phyloP scores from a whole-genome alignment of 2,888 invertebrate species.

The Eilema griseolum region DNA sequence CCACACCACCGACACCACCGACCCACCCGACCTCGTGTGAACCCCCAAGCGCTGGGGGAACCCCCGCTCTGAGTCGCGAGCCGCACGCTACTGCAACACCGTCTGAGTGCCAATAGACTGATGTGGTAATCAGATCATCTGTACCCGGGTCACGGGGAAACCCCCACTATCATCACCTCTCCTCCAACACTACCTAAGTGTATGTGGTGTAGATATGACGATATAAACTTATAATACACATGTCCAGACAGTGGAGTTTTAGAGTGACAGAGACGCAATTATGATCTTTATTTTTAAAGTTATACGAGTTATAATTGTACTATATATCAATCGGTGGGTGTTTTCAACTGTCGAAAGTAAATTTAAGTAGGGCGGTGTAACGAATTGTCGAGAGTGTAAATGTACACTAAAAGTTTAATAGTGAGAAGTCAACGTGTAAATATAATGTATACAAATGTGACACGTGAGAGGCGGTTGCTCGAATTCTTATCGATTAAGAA shows the following conservation, averaged over 20 bases:
- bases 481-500: neutral
- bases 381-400: conserved; percentile 23
- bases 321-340: neutral
- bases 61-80: neutral
- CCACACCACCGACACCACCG: conserved; percentile 34
- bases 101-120: neutral
- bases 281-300: neutral
- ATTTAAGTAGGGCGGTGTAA: conserved; percentile 23
- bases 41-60: neutral
- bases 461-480: neutral
- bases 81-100: neutral
- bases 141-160: neutral
- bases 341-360: conserved; percentile 8
- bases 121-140: conserved; percentile 45
- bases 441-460: conserved; percentile 7
- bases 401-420: conserved; percentile 3
- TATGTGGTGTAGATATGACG: too few relatives aligned
- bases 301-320: neutral
- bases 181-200: neutral
- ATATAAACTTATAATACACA: neutral
- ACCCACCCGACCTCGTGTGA: conserved; percentile 54
- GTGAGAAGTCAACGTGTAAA: conserved; percentile 20
- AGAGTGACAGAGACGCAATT: neutral
- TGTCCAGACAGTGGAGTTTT: neutral
- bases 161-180: neutral